Base-by-base conservation (phyloP, 2,113 vertebrate species). In the Pimephales promelas region DNA sequence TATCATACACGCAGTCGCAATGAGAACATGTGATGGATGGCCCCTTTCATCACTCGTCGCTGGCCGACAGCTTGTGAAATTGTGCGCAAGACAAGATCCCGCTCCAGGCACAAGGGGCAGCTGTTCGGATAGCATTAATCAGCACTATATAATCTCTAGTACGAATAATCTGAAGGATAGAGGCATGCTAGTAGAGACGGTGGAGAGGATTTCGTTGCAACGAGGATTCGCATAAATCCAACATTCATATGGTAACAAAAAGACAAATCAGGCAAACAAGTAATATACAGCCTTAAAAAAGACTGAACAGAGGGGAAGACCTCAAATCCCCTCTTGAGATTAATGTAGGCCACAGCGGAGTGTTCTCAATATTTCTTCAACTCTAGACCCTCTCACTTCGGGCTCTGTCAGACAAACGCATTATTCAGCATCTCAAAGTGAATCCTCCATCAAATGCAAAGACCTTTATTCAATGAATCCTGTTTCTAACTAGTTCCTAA, bases 51-150 rank as follows among this genome's bases (percentile, higher is more conserved):
- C 68, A 14, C 72, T 79, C 71, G 66, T 78, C 81, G 26, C 71
- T 81, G 77, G 54, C 31, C 52, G 57, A 61, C 79, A 64, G 43
- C 77, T 79, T 81, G 82, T 77, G 49, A 84, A 81, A 87, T 61
- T 83, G 56, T 24, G 43, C 24, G 59, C 54, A 24, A 75, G 76
- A 59, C 45, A 49, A 57, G 59, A 83, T 76, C 24, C 49, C 57
- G 57, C 74, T 82, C 47, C 47, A 66, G 61, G 82, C 20, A 56
- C 6, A 64, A 57, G 54, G 62, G 71, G 14, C 79, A 86, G 62
- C 80, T 86, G 84, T 71, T 71, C 11, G 10, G 61, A 59, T 31
- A 54, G 74, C 57, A 79, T 71, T 82, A 79, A 78, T 78, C 76
- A 78, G 36, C 36, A 64, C 77, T 43, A 13, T 43, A 79, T 64